These are phyloP conservation scores for Melipona quadrifasciata DNA, from an alignment of 1,140 invertebrate species.

Conservation along the genomic window DNA sequence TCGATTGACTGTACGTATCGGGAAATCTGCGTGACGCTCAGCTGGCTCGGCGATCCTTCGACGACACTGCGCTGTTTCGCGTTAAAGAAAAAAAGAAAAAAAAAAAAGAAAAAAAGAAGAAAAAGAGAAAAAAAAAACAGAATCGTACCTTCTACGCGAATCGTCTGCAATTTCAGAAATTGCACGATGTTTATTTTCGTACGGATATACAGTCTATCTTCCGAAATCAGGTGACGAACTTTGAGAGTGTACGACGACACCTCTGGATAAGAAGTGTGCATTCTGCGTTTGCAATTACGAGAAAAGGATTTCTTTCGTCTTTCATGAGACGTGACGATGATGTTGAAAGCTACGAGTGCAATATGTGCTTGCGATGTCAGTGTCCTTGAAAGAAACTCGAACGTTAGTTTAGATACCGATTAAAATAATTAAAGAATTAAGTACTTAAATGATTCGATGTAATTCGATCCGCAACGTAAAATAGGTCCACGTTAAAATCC, in stretches of 20 bases:
- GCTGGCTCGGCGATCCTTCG: neutral
- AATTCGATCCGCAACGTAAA: neutral
- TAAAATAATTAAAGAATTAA: neutral
- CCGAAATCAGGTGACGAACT: neutral
- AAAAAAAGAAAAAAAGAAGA: too few relatives aligned
- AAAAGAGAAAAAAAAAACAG: neutral
- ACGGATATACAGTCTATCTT: constrained; percentile 19
- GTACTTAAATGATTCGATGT: neutral
- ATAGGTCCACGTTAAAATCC: neutral
- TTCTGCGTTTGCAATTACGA: neutral
- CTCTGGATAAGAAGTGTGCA: too few relatives aligned
- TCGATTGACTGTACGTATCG: constrained; percentile 24
- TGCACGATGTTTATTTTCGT: constrained; percentile 23
- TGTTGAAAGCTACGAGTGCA: neutral
- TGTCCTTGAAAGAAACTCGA: neutral
- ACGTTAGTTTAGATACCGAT: neutral
- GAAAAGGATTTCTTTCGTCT: neutral
- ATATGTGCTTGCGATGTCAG: neutral
- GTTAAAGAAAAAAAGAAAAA: too few relatives aligned
- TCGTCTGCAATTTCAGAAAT: neutral
- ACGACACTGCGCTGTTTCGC: neutral
- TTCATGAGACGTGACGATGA: neutral
- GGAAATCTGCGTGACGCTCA: constrained; percentile 3
- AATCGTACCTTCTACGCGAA: neutral
- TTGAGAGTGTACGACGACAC: neutral